A percentile compares a stretch with the other conserved stretches of the same genome.
phyloP scores from a whole-genome alignment of 2,888 invertebrate species.

The Drosophila meridiana region DNA sequence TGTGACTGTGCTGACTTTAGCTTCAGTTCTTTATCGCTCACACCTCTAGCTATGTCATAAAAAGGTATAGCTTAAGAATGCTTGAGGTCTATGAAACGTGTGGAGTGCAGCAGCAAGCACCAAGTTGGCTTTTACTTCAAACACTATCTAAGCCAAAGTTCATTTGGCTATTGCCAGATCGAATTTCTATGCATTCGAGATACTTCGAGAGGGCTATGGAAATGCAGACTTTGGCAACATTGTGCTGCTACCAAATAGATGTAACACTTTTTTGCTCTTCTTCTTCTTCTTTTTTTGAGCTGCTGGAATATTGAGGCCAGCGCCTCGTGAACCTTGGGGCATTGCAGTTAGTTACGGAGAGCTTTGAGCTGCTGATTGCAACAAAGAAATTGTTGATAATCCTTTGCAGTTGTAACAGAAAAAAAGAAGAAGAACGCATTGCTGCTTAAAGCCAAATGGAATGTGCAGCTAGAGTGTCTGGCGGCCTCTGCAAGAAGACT shows the following conservation, averaged over 20 bases:
- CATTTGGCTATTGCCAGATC: slow-evolving; percentile 1
- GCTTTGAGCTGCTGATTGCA: slow-evolving; percentile 11
- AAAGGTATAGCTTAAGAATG: not conserved
- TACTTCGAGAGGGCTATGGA: slow-evolving; percentile 1
- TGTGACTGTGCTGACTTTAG: not conserved
- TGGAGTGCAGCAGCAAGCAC: not conserved
- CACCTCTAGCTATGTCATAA: not conserved
- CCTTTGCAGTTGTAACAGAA: not conserved
- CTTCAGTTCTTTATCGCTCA: not conserved
- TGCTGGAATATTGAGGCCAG: slow-evolving; percentile 3
- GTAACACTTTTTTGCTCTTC: not conserved
- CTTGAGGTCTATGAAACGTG: not conserved
- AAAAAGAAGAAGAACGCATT: not conserved
- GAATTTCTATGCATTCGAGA: not conserved
- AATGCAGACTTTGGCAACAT: not conserved
- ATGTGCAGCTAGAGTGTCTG: not conserved
- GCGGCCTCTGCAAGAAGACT: not conserved
- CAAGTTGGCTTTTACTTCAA: too few relatives aligned
- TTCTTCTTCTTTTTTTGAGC: not conserved
- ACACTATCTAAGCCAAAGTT: not conserved
- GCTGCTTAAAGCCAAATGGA: not conserved
- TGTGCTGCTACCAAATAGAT: not conserved
- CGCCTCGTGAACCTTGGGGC: slow-evolving; percentile 4
- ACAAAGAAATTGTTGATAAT: slow-evolving; percentile 10
- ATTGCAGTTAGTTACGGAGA: not conserved